Conservation (phyloP, 2,888 invertebrate species). For the Cryptocephalus moraei region DNA sequence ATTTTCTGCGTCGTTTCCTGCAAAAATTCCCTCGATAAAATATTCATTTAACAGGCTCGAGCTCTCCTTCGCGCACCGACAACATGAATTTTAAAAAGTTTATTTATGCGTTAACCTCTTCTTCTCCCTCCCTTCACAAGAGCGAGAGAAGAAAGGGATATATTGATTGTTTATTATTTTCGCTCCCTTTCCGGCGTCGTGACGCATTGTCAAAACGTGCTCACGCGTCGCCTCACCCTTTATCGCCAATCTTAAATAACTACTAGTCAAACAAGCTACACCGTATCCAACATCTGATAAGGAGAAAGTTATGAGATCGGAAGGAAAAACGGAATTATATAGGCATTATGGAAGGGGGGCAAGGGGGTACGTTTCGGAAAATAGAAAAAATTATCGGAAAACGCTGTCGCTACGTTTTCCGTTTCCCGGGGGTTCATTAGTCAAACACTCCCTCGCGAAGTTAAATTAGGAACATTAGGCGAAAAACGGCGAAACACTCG, state of each 20-base stretch:
- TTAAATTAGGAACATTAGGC: no score
- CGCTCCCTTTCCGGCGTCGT: background rate
- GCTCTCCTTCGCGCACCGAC: conserved; percentile 8
- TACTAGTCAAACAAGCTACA: conserved; percentile 27
- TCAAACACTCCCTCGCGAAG: no score
- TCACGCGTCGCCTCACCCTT: conserved; percentile 8
- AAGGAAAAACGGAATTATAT: conserved; percentile 29
- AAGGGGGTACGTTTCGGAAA: no score
- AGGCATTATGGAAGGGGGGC: conserved; percentile 15
- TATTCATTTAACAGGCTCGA: conserved; percentile 1
- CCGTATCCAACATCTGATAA: conserved; percentile 22
- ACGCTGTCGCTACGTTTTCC: no score
- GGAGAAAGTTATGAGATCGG: conserved; percentile 24
- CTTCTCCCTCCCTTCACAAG: no score
- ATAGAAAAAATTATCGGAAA: no score
- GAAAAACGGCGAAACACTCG: no score
- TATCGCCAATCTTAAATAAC: conserved; percentile 27
- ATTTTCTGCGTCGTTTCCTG: conserved; percentile 21
- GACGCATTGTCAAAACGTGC: conserved; percentile 2
- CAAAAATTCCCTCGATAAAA: conserved; percentile 3
- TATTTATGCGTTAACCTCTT: no score
- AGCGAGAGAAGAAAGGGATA: no score
- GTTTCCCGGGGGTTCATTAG: no score
- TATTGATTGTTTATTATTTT: no score
- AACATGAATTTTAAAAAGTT: no score